A percentile compares a stretch with the other conserved stretches of the same genome.
Evolutionary conservation across 1,140 invertebrate species (phyloP).

Genomic region (Drepana arcuata): DNA sequence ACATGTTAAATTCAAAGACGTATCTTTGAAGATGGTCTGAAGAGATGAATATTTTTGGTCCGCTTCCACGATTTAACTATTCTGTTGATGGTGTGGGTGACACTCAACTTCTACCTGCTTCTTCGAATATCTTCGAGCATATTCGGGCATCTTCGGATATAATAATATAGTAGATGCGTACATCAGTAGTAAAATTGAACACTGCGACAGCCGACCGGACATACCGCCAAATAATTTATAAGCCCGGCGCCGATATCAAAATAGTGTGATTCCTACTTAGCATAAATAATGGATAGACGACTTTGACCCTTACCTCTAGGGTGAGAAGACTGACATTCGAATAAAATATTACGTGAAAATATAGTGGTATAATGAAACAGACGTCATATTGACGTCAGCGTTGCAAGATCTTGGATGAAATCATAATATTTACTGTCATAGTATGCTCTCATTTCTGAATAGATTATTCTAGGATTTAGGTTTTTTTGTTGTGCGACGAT

Average conservation of each 20-base stretch:
- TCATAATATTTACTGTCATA: slow-evolving; percentile 64
- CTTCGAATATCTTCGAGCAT: too few relatives aligned
- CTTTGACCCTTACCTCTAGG: slow-evolving; percentile 29
- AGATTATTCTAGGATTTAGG: slow-evolving; percentile 40
- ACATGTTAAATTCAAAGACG: too few relatives aligned
- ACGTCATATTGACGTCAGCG: slow-evolving; percentile 67
- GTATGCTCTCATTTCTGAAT: slow-evolving; percentile 48
- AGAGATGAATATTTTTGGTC: too few relatives aligned
- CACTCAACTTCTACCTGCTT: too few relatives aligned
- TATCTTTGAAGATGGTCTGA: too few relatives aligned
- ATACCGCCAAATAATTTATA: slow-evolving; percentile 62
- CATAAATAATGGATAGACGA: slow-evolving; percentile 20
- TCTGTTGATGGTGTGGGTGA: too few relatives aligned
- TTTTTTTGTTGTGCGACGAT: slow-evolving; percentile 11
- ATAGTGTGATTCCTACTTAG: slow-evolving; percentile 37
- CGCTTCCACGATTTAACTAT: too few relatives aligned
- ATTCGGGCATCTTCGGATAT: too few relatives aligned
- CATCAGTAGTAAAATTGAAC: too few relatives aligned
- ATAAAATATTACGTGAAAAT: slow-evolving; percentile 34
- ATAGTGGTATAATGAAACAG: slow-evolving; percentile 59
- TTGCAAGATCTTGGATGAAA: slow-evolving; percentile 60
- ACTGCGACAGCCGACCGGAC: slow-evolving; percentile 57
- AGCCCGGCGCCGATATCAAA: slow-evolving; percentile 52
- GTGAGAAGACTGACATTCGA: slow-evolving; percentile 15
- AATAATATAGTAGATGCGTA: too few relatives aligned